Base-by-base conservation (phyloP, 2,888 invertebrate species). In the Meta bourneti region DNA sequence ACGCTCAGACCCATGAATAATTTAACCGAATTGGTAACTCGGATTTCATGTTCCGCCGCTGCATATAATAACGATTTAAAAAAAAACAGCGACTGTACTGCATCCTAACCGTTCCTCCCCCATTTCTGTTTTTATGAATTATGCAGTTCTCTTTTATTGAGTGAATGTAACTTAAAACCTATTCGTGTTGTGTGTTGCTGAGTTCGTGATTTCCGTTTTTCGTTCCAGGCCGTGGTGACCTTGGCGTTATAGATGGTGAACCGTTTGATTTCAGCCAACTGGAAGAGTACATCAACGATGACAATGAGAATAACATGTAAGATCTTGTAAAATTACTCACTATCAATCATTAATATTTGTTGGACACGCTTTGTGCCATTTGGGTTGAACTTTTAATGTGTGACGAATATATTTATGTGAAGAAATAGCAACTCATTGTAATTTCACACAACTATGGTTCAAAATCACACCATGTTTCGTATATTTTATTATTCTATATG, bases 171-270 rank as follows among this genome's bases (percentile, higher is more conserved):
- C 34, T 34, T 34, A 34, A 34, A 34, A 34, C 34, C 34, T 1
- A 34, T 34, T 34, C 16, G 0, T 61, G 16, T 61, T 61, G 7
- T 61, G 13, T 61, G 34, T 34, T 34, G 5, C 9, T 61, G 11
- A 61, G 61, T 16, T 61, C 61, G 11, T 16, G 6, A 11, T 16
- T 16, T 16, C 16, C 16, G 8, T 13, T 52, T 78, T 93, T 94
- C 95, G 93, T 69, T 81, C 13, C 95, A 98, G 97, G 97, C 95
- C 97, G 98, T 94, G 96, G 96, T 94, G 97, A 97, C 95, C 97
- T 97, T 94, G 97, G 97, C 93, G 97, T 98, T 94, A 98, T 98
- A 94, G 98, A 98, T 95, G 98, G 97, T 95, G 97, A 97, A 94
- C 97, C 96, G 48, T 95, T 97, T 94, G 97, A 97, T 95, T 97